Evolutionary conservation across 2,888 invertebrate genomes (phyloP), one percentile per base, ranked within the genome.

Genomic region (Drosophila mettleri): DNA sequence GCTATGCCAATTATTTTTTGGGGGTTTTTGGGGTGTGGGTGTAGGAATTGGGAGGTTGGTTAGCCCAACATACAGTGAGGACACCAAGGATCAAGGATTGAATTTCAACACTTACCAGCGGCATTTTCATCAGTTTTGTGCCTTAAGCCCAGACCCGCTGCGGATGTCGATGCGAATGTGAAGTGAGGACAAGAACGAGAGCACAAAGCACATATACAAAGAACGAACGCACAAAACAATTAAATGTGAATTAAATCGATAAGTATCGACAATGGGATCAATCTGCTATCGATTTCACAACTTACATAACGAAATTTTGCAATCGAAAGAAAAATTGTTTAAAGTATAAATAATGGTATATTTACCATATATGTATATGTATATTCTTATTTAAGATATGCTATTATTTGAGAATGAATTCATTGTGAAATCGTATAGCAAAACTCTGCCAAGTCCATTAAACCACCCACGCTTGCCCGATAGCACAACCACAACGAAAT

Each of bases 71-170:
- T 12, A 34, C n/a, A 24, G n/a, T 2, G 16, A 16, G 22, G 16
- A 58, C 22, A 51, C 34, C 27, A 27, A 34, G 14, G 41, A 43
- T 24, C n/a, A 43, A 24, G 53, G 48, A 68, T 60, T 64, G 2
- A 48, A 29, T 38, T 51, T 51, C 27, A 51, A 57, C 51, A 78
- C 72, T 74, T 74, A 70, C 86, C 79, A 77, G 60, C 53, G 72
- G 66, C 61, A 69, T 61, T 69, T 36, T 86, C 74, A 46, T 84
- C 87, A 46, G 64, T 59, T 77, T 91, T 91, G 70, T 89, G 81
- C 71, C 89, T 90, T 78, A 90, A 70, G 75, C 91, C 91, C 88
- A 90, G 90, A 78, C 91, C 91, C 80, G 91, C 90, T 90, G 80
- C 39, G 51, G 52, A 66, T 52, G 51, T 53, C 51, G 49, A 62